Evolutionary conservation across 2,113 vertebrate genomes (phyloP).

Genomic region (Phocoena sinus): DNA sequence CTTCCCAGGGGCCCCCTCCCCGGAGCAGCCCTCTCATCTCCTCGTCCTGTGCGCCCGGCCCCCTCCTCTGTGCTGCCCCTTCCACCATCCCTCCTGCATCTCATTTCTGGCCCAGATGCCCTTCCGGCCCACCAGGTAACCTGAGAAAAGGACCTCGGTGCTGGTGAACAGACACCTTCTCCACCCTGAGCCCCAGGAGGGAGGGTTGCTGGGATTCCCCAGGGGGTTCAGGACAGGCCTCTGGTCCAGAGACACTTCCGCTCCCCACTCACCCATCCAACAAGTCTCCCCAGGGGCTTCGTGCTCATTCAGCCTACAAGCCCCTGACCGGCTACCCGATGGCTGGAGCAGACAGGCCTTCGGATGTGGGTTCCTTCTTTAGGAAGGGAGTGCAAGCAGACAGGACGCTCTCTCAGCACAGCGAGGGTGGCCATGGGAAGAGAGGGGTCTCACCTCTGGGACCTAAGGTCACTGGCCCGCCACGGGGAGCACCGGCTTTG

Average conservation of each 20-base stretch:
- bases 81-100: background rate
- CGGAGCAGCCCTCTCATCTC: background rate
- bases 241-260: background rate
- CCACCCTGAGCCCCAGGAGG: too few relatives aligned
- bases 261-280: too few relatives aligned
- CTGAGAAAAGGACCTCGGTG: background rate
- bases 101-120: too few relatives aligned
- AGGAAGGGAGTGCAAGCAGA: too few relatives aligned
- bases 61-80: too few relatives aligned
- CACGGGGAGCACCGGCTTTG: background rate
- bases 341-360: background rate
- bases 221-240: too few relatives aligned
- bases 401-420: too few relatives aligned
- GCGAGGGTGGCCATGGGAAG: rapidly evolving
- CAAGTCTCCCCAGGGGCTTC: background rate
- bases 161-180: too few relatives aligned
- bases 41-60: background rate
- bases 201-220: too few relatives aligned
- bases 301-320: background rate
- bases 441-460: background rate
- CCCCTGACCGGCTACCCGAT: background rate
- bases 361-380: too few relatives aligned
- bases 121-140: background rate
- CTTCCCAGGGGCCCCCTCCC: too few relatives aligned
- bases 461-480: rapidly evolving